These are phyloP conservation scores for Probaryconus sp. DNA, from an alignment of 1,140 invertebrate species.

Conservation along the genomic window DNA sequence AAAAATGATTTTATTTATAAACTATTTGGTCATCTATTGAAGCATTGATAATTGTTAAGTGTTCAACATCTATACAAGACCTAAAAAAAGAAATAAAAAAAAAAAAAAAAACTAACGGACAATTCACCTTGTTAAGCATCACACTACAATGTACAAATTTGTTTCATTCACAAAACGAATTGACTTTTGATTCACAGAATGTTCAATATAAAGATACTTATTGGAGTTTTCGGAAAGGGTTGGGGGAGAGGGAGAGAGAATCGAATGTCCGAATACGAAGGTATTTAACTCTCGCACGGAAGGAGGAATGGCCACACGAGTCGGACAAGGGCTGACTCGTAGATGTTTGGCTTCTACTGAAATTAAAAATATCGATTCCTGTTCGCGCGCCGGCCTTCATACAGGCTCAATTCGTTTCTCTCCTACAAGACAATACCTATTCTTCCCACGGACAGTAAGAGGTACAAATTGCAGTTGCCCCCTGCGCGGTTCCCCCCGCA, in stretches of 20 bases:
- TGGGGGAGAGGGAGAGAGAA: too few species aligned
- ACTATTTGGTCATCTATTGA: too few species aligned
- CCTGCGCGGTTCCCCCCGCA: slow-evolving; percentile 38
- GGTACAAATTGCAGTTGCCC: slow-evolving; percentile 78
- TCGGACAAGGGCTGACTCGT: slow-evolving; percentile 40
- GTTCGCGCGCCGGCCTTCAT: slow-evolving; percentile 75
- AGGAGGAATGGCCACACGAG: slow-evolving; percentile 8
- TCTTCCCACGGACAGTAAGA: slow-evolving; percentile 78
- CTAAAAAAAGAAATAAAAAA: too few species aligned
- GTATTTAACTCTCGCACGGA: slow-evolving; percentile 59
- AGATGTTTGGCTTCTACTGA: slow-evolving; percentile 78
- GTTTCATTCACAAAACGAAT: slow-evolving; percentile 48
- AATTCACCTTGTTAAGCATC: slow-evolving; percentile 25
- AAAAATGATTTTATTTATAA: too few species aligned
- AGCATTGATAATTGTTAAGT: too few species aligned
- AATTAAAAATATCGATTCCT: slow-evolving; percentile 79
- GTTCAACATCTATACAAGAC: too few species aligned
- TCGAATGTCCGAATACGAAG: slow-evolving; percentile 49
- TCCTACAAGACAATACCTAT: slow-evolving; percentile 78
- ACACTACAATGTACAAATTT: slow-evolving; percentile 26
- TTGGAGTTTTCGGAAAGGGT: too few species aligned
- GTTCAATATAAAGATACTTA: slow-evolving; percentile 52
- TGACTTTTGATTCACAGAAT: slow-evolving; percentile 49
- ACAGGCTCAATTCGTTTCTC: slow-evolving; percentile 77
- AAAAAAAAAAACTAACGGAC: slow-evolving; percentile 16